phyloP scores from a whole-genome alignment of 2,888 invertebrate species.

The Microchrysa polita region DNA sequence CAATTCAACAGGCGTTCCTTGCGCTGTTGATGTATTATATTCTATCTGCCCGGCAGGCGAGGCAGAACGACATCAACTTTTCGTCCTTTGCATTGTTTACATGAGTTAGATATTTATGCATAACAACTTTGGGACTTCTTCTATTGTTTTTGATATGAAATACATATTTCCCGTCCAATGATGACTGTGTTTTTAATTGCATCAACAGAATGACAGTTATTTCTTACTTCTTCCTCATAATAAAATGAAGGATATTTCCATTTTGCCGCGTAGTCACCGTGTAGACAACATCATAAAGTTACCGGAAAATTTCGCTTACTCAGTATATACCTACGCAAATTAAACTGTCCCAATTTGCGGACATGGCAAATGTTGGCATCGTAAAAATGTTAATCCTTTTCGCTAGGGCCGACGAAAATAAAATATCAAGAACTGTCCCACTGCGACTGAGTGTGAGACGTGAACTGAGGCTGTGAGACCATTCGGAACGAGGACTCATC shows the following conservation, averaged over 20 bases:
- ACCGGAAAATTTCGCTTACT: conserved; percentile 20
- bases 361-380: conserved; percentile 19
- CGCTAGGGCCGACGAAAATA: background rate
- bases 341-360: conserved; percentile 2
- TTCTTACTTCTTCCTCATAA: too few species aligned
- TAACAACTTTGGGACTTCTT: background rate
- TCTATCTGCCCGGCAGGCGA: too few species aligned
- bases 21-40: background rate
- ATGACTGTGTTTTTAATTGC: conserved; percentile 12
- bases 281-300: conserved; percentile 18
- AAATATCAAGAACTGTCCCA: background rate
- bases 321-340: conserved; percentile 18
- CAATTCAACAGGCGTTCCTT: background rate
- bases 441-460: too few species aligned
- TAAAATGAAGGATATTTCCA: conserved; percentile 6
- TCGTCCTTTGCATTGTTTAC: background rate
- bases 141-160: too few species aligned
- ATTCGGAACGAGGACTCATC: too few species aligned
- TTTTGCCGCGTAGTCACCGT: conserved; percentile 8
- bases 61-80: background rate
- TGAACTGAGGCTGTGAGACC: too few species aligned
- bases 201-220: background rate
- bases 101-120: background rate
- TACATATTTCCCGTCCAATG: too few species aligned
- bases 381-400: conserved; percentile 40